phyloP scores from a whole-genome alignment of 1,140 invertebrate species.

The Polypedilum vanderplanki region DNA sequence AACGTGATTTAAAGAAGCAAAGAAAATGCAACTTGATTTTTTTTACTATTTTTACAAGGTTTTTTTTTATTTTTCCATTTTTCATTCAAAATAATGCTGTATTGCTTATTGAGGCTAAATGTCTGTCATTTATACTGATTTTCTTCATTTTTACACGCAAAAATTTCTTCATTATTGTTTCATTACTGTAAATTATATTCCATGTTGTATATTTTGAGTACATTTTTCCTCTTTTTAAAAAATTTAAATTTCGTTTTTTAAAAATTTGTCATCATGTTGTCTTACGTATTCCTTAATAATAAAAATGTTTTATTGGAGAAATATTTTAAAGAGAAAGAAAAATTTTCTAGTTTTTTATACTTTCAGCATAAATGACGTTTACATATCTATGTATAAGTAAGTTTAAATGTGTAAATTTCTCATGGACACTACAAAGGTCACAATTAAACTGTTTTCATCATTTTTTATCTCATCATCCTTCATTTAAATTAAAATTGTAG shows the following conservation, averaged over 20 bases:
- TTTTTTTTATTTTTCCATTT: constrained; percentile 15
- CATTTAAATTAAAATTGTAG: background rate
- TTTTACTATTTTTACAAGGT: constrained; percentile 14
- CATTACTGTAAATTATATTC: background rate
- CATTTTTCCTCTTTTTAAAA: background rate
- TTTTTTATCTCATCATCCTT: background rate
- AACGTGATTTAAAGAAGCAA: background rate
- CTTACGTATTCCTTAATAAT: background rate
- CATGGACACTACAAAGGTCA: constrained; percentile 16
- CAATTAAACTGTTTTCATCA: constrained; percentile 9
- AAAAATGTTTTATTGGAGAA: background rate
- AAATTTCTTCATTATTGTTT: constrained; percentile 4
- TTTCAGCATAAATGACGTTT: constrained; percentile 1
- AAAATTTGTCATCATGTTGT: background rate
- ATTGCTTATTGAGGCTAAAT: constrained; percentile 26
- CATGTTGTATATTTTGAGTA: background rate
- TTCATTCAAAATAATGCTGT: constrained; percentile 28
- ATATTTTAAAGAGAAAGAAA: background rate
- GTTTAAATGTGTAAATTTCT: background rate
- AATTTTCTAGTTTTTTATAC: background rate
- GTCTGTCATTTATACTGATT: constrained; percentile 27
- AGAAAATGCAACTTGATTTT: background rate
- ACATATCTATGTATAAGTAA: background rate
- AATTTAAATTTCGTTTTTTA: background rate
- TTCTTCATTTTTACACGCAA: background rate